phyloP scores from a whole-genome alignment of 2,113 vertebrate species.

The Circaetus cinerascens region DNA sequence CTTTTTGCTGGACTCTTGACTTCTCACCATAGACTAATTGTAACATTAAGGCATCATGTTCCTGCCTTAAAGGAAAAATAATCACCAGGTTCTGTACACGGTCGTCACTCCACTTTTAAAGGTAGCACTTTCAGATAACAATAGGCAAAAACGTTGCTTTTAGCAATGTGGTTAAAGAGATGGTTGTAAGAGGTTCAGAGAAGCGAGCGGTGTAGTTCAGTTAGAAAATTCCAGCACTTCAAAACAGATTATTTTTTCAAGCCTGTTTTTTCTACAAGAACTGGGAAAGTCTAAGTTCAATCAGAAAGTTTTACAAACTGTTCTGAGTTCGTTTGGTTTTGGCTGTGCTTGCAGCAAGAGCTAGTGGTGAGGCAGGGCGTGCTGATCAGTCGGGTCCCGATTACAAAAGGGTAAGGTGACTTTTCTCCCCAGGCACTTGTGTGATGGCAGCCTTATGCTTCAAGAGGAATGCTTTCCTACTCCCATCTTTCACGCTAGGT shows the following conservation, averaged over 20 bases:
- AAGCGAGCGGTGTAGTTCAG: not conserved
- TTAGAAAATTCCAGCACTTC: not conserved
- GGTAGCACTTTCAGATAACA: not conserved
- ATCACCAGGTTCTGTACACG: not conserved
- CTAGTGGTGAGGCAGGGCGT: not conserved
- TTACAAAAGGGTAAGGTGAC: too few relatives aligned
- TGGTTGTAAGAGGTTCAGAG: not conserved
- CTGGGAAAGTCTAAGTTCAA: not conserved
- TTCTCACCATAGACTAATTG: not conserved
- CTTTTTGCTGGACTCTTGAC: not conserved
- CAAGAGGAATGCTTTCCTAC: not conserved
- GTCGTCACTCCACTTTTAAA: not conserved
- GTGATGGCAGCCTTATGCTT: not conserved
- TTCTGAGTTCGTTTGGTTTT: fast-evolving
- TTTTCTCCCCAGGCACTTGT: too few relatives aligned
- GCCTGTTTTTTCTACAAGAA: not conserved
- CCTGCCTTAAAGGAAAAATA: not conserved
- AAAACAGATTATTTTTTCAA: not conserved
- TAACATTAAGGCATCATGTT: not conserved
- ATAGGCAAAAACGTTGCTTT: not conserved
- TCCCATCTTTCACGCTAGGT: not conserved
- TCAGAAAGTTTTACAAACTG: not conserved
- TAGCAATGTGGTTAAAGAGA: not conserved
- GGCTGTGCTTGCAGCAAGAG: not conserved
- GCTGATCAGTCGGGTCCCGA: not conserved